phyloP scores from a whole-genome alignment of 2,797 vertebrate species.

The Helicolenus hilgendorfi region DNA sequence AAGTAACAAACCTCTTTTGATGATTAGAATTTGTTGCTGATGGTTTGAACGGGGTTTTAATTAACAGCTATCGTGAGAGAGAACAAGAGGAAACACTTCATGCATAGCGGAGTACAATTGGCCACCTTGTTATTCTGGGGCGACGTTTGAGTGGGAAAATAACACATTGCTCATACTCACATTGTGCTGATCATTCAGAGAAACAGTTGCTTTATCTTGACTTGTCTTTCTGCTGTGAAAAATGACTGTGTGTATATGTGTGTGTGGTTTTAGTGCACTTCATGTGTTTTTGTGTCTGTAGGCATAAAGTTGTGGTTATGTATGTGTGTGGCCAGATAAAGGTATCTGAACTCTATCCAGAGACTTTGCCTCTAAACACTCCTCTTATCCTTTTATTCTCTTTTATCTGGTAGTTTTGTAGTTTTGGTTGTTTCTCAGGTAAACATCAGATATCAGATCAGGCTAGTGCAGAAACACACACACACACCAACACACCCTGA shows the following conservation, averaged over 20 bases:
- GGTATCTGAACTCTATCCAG: conserved; percentile 24
- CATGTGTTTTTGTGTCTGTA: not conserved
- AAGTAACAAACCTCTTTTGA: conserved; percentile 39
- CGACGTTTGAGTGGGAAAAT: conserved; percentile 43
- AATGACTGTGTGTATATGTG: conserved; percentile 3
- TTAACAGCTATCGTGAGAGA: conserved; percentile 40
- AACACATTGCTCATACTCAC: conserved; percentile 31
- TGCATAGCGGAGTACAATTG: conserved; percentile 32
- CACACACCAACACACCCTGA: conserved; percentile 37
- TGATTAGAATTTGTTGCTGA: conserved; percentile 15
- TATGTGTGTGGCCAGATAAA: conserved; percentile 27
- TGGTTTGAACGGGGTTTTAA: conserved; percentile 47
- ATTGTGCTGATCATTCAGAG: conserved; percentile 34
- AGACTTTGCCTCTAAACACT: conserved; percentile 16
- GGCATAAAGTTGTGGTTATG: not conserved
- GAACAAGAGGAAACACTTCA: conserved; percentile 45
- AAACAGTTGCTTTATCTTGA: conserved; percentile 23
- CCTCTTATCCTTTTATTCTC: conserved; percentile 26
- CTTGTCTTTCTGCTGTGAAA: conserved; percentile 9
- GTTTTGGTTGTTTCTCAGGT: conserved; percentile 52
- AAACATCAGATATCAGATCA: conserved; percentile 46
- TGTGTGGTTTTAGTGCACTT: conserved; percentile 2
- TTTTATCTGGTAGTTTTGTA: conserved; percentile 30
- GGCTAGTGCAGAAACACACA: conserved; percentile 16
- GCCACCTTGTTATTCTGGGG: conserved; percentile 39